phyloP scores from a whole-genome alignment of 2,888 invertebrate genomes.

The Slavum lentiscoides region DNA sequence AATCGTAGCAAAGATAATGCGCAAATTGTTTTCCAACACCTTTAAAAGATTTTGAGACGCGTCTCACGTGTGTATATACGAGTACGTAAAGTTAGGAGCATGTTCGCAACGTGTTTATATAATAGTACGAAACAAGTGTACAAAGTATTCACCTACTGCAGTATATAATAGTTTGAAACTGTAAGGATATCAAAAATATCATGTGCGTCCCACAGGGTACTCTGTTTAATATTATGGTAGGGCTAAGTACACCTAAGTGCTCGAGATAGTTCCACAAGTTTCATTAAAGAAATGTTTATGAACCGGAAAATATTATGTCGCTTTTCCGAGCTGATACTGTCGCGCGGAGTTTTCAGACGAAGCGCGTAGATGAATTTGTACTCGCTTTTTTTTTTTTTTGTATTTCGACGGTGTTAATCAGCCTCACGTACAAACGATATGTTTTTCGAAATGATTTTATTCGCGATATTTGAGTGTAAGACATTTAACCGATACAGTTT shows the following conservation, averaged over 20 bases:
- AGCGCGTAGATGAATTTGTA: too few species aligned
- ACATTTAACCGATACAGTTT: too few species aligned
- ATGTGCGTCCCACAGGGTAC: neutral
- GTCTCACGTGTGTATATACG: neutral
- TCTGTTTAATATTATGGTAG: neutral
- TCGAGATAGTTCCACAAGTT: slow-evolving; percentile 21
- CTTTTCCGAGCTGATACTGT: neutral
- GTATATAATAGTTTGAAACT: slow-evolving; percentile 14
- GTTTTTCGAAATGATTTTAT: too few species aligned
- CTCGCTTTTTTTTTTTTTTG: too few species aligned
- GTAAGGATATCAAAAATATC: neutral
- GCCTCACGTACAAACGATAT: too few species aligned
- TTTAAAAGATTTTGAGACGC: neutral
- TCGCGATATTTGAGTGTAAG: too few species aligned
- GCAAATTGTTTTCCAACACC: too few species aligned
- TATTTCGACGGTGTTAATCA: too few species aligned
- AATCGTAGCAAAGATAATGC: too few species aligned
- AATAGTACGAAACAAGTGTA: neutral
- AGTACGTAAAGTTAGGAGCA: neutral
- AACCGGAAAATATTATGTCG: neutral
- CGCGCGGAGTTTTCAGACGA: too few species aligned
- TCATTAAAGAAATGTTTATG: slow-evolving; percentile 6
- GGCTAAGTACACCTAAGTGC: neutral
- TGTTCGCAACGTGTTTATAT: neutral
- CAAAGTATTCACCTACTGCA: neutral